Evolutionary conservation across 2,797 vertebrate genomes (phyloP).

Genomic region (Protosalanx chinensis): DNA sequence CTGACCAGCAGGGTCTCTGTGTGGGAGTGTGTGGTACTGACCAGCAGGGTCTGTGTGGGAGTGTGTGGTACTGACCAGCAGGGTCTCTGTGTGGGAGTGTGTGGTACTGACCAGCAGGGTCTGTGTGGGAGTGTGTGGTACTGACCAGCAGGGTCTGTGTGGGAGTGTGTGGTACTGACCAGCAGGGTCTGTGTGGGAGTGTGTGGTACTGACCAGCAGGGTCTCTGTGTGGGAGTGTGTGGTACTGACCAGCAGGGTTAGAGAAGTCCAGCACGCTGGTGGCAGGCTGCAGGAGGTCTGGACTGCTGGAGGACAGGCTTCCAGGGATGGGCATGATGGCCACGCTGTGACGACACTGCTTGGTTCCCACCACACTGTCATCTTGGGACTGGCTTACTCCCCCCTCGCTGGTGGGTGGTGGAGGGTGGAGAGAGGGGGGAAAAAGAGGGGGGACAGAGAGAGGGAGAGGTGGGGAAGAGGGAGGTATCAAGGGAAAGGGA

Average conservation of each 20-base stretch:
- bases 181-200: no score
- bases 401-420: conserved; percentile 77
- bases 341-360: conserved; percentile 91
- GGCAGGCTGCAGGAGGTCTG: conserved; percentile 90
- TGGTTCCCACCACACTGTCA: conserved; percentile 96
- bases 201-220: not conserved
- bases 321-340: conserved; percentile 95
- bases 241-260: conserved; percentile 80
- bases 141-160: no score
- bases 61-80: no score
- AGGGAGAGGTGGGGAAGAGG: not conserved
- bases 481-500: not conserved
- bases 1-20: no score
- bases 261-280: conserved; percentile 89
- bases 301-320: conserved; percentile 91
- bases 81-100: no score
- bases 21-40: no score
- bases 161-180: no score
- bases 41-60: no score
- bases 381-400: conserved; percentile 93
- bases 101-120: no score
- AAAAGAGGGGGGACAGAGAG: no score
- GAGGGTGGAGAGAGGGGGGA: not conserved
- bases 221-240: not conserved
- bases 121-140: no score